phyloP scores from a whole-genome alignment of 2,113 vertebrate genomes.

The Python bivittatus region DNA sequence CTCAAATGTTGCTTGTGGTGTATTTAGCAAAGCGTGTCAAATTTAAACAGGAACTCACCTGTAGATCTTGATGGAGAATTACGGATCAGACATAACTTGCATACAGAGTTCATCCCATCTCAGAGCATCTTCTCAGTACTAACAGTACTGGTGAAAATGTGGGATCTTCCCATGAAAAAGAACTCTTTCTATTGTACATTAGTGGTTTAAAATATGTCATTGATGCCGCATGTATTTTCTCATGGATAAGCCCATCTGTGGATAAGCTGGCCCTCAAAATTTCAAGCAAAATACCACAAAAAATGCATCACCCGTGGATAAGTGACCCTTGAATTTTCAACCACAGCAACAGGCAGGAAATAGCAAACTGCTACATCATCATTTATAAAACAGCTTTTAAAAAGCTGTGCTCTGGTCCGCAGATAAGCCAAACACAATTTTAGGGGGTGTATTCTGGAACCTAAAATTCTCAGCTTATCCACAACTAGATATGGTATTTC shows the following conservation, averaged over 20 bases:
- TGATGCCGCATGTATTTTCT: no score
- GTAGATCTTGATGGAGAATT: not conserved
- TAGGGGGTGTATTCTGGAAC: no score
- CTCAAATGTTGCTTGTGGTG: not conserved
- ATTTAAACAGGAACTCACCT: not conserved
- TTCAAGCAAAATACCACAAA: not conserved
- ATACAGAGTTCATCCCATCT: not conserved
- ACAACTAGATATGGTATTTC: fast-evolving
- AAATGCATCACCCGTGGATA: not conserved
- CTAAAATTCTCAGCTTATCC: no score
- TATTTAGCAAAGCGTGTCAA: not conserved
- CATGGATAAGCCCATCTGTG: fast-evolving
- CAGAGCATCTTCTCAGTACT: not conserved
- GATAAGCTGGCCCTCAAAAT: not conserved
- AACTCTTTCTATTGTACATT: not conserved
- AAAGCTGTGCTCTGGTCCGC: no score
- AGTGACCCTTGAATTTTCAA: not conserved
- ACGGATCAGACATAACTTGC: not conserved
- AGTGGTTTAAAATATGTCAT: not conserved
- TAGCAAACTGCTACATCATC: no score
- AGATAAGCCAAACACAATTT: no score
- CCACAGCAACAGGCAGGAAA: no score
- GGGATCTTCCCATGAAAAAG: fast-evolving
- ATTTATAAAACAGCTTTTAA: no score
- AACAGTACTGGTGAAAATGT: fast-evolving